A percentile compares a stretch with the other conserved stretches of the same genome.
phyloP scores from a whole-genome alignment of 2,888 invertebrate species.

The Drosophila buzzatii region DNA sequence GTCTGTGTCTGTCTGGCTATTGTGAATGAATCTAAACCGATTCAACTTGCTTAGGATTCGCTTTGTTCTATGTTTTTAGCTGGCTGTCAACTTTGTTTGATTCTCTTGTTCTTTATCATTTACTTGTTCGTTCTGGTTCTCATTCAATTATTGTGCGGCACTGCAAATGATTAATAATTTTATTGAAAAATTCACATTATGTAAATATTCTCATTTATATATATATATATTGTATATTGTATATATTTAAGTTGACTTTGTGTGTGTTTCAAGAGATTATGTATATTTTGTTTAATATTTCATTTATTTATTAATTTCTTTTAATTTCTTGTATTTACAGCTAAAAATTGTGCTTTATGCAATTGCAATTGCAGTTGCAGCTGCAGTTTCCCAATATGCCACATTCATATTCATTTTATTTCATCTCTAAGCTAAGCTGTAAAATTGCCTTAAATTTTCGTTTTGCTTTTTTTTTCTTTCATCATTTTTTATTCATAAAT shows the following conservation, averaged over 20 bases:
- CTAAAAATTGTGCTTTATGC: conserved; percentile 48
- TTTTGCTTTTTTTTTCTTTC: background rate
- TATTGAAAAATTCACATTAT: conserved; percentile 63
- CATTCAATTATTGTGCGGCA: conserved; percentile 75
- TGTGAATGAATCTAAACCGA: conserved; percentile 1
- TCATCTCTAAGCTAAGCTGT: conserved; percentile 54
- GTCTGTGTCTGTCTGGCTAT: conserved; percentile 35
- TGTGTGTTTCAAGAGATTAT: conserved; percentile 25
- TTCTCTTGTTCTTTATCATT: conserved; percentile 18
- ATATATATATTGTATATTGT: conserved; percentile 30
- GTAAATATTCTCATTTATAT: conserved; percentile 51
- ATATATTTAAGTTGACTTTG: conserved; percentile 30
- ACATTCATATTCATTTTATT: conserved; percentile 33
- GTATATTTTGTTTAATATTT: conserved; percentile 12
- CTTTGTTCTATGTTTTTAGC: background rate
- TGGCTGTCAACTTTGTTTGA: conserved; percentile 18
- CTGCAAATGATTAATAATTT: conserved; percentile 74
- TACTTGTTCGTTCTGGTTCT: conserved; percentile 6
- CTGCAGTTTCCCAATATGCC: conserved; percentile 45
- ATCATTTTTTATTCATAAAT: conserved; percentile 24
- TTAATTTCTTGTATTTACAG: conserved; percentile 48
- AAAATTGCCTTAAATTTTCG: conserved; percentile 51
- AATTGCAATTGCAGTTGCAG: conserved; percentile 12
- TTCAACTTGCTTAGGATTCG: conserved; percentile 9
- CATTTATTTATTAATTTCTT: conserved; percentile 9